Base-by-base conservation (phyloP, 2,113 vertebrate species). In the Indri indri region DNA sequence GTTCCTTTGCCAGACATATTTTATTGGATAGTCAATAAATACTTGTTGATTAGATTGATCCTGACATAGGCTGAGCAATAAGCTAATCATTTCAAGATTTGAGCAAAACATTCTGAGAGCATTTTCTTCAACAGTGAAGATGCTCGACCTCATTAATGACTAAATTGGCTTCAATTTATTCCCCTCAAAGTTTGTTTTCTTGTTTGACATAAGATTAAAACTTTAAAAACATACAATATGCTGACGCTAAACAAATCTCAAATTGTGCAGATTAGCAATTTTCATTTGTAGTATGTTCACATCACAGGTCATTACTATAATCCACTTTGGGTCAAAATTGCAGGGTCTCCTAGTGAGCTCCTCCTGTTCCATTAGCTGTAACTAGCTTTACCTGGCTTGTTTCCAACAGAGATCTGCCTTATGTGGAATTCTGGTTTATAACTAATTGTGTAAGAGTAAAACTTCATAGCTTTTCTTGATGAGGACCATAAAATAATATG, bases 131-230 rank as follows among this genome's bases (percentile, higher is more conserved):
- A 45, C 88, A 96, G 81, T 80, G 27, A 94, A 66, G 45, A 88
- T 88, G 27, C 52, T 96, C 52, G 22, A 96, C 34, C 88, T 91
- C 71, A 40, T 34, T 83, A 82, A 81, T 92, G 95, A 76, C 65
- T 96, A 94, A 95, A 73, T 94, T 93, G 68, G 73, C 83, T 95
- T 92, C 42, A 50, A 27, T 90, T 97, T 96, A 61, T 93, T 93
- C 57, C 71, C 27, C 85, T 94, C 50, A 61, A 73, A 47, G 34
- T 93, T 85, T 84, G 45, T 90, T 96, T 95, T 70, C 76, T 82
- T 92, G n/a, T 87, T 95, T 88, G 32, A 82, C 40, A 83, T 85
- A 57, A 82, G 88, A 92, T 54, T 88, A 92, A 95, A 94, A 74
- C n/a, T 92, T 95, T 54, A 92, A 82, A 94, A 86, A 63, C 80